Percentiles rank a stretch among this genome's conserved stretches.
Evolutionary conservation across 2,888 invertebrate genomes (phyloP).

Genomic region (Eristalinus aeneus): DNA sequence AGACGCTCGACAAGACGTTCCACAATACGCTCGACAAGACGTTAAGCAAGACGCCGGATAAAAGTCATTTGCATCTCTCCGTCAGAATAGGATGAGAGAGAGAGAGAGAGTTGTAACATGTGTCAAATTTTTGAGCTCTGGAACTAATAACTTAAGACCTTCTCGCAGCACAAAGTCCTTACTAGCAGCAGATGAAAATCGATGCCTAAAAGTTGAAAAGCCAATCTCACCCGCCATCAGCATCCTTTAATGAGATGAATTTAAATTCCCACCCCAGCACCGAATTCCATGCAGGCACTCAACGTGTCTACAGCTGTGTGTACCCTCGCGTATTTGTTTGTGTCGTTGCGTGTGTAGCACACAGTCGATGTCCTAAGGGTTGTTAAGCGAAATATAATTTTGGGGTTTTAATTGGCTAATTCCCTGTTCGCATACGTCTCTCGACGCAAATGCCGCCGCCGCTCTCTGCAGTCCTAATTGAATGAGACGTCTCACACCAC

Average conservation of each 20-base stretch:
- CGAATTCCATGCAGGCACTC: background rate
- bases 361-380: background rate
- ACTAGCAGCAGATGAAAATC: background rate
- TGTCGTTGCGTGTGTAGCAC: too few species aligned
- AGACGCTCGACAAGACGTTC: too few species aligned
- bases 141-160: too few species aligned
- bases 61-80: too few species aligned
- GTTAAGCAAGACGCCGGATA: too few species aligned
- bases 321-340: background rate
- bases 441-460: background rate
- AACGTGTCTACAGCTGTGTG: background rate
- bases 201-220: background rate
- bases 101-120: too few species aligned
- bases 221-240: background rate
- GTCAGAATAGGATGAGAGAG: too few species aligned
- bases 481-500: slow-evolving; percentile 21
- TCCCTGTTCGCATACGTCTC: slow-evolving; percentile 13
- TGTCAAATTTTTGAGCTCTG: too few species aligned
- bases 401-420: slow-evolving; percentile 46
- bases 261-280: background rate
- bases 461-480: slow-evolving; percentile 45
- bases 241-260: slow-evolving; percentile 1
- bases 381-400: slow-evolving; percentile 15
- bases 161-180: background rate
- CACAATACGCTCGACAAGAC: too few species aligned